Base-by-base conservation (phyloP, 1,140 invertebrate genomes). In the Homarus americanus region DNA sequence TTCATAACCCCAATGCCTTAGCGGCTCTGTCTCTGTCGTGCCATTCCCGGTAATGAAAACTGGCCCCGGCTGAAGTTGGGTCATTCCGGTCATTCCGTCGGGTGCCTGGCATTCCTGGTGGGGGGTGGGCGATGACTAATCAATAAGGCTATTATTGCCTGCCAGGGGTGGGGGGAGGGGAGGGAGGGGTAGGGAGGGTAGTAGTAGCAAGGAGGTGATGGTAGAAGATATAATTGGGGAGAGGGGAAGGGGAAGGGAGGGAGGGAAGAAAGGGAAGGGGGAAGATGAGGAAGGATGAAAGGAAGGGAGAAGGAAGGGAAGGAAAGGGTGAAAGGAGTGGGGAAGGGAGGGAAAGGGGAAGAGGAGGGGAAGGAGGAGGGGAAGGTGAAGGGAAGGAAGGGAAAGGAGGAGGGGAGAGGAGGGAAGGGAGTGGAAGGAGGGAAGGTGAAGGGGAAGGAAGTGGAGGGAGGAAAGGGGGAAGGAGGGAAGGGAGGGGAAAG, bases 71-170 rank as follows among this genome's bases (percentile, higher is more conserved):
- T 0, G 63, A 84, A 84, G 82, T 84, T 84, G 82, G 82, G 82
- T 84, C 82, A 84, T 84, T 58, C 17, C 53, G 83, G 72, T 58
- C 83, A 86, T 86, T 86, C 83, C 83, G 34, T 41, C 34, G n/a
- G 72, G 66, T 86, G 75, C 83, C 83, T 49, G 20, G 83, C 83
- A 58, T 86, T 86, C 83, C 83, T 2, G 83, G 38, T 28, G n/a
- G 40, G 36, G 17, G 15, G 17, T 69, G 34, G 72, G 66, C 53
- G 83, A 86, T 38, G 75, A 86, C 75, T 86, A 72, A 86, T 72
- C 83, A 86, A 86, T 86, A 86, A 69, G 72, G 73, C 66, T n/a
- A 49, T 53, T 72, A 75, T 41, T 69, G 28, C 44, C 32, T 24
- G 83, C 28, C 24, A n/a, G 69, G 69, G 72, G 12, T 53, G 24